Evolutionary conservation across 64 coral and sea anemone species (phyloP).

Genomic region (Porites lutea): DNA sequence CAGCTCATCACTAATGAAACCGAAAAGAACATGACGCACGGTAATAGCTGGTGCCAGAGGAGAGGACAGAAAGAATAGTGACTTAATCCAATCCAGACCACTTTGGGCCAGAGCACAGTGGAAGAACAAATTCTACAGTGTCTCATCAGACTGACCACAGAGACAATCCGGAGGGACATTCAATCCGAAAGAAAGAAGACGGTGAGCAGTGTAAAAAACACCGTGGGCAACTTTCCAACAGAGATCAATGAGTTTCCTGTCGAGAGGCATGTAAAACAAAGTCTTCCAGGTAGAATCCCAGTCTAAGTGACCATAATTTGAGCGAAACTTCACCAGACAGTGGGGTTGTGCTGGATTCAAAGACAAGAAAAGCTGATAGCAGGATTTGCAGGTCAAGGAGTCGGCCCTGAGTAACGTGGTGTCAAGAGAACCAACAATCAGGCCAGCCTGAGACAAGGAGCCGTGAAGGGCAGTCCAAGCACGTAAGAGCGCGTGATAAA

Average conservation of each 20-base stretch:
- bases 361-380: background rate
- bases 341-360: background rate
- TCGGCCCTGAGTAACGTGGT: no score
- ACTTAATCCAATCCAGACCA: background rate
- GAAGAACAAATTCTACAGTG: background rate
- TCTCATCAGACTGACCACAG: background rate
- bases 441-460: no score
- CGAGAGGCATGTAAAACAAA: background rate
- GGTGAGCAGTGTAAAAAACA: background rate
- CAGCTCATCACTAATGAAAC: background rate
- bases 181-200: background rate
- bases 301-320: background rate
- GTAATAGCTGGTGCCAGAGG: background rate
- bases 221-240: conserved; percentile 1
- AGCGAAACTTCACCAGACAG: no score
- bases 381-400: background rate
- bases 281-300: background rate
- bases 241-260: background rate
- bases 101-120: background rate
- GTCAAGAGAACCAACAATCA: no score
- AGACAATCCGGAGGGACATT: background rate
- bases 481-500: no score
- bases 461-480: no score
- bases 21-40: background rate
- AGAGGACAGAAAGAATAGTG: background rate